These are phyloP conservation scores for Amphipoea oculea DNA, from an alignment of 2,888 invertebrate genomes.

Conservation along the genomic window DNA sequence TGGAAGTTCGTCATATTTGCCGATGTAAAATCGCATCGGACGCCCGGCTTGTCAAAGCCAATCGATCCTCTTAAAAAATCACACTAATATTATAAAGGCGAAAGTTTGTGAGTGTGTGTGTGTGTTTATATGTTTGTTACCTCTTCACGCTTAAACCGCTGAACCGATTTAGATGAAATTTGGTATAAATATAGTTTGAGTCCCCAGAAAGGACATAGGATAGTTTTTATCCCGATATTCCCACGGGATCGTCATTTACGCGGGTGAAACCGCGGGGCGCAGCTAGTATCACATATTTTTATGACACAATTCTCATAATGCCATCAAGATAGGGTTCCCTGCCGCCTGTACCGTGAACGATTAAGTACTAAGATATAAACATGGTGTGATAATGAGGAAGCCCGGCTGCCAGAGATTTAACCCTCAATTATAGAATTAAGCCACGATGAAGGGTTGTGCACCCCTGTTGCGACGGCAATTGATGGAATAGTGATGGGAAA, in stretches of 20 bases:
- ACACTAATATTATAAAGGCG: too few relatives aligned
- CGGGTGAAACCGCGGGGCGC: too few relatives aligned
- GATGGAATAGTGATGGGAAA: constrained; percentile 68
- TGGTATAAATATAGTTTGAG: too few relatives aligned
- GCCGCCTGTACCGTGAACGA: constrained; percentile 65
- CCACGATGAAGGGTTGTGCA: constrained; percentile 85
- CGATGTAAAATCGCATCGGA: background rate
- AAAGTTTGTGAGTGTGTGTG: too few relatives aligned
- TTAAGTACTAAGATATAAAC: constrained; percentile 74
- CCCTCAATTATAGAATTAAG: constrained; percentile 90
- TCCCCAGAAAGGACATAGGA: too few relatives aligned
- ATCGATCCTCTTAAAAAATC: background rate
- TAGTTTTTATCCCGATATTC: too few relatives aligned
- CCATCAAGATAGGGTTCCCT: constrained; percentile 78
- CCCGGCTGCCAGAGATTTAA: constrained; percentile 87
- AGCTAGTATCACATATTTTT: constrained; percentile 62
- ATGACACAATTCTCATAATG: constrained; percentile 71
- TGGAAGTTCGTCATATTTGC: background rate
- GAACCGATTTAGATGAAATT: too few relatives aligned
- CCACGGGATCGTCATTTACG: too few relatives aligned
- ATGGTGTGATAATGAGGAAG: constrained; percentile 85
- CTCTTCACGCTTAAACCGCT: too few relatives aligned
- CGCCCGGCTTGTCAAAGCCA: background rate
- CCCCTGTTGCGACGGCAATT: constrained; percentile 80
- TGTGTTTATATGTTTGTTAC: too few relatives aligned